These are phyloP conservation scores for Falco punctatus DNA, from an alignment of 2,113 vertebrate species.

Conservation along the genomic window DNA sequence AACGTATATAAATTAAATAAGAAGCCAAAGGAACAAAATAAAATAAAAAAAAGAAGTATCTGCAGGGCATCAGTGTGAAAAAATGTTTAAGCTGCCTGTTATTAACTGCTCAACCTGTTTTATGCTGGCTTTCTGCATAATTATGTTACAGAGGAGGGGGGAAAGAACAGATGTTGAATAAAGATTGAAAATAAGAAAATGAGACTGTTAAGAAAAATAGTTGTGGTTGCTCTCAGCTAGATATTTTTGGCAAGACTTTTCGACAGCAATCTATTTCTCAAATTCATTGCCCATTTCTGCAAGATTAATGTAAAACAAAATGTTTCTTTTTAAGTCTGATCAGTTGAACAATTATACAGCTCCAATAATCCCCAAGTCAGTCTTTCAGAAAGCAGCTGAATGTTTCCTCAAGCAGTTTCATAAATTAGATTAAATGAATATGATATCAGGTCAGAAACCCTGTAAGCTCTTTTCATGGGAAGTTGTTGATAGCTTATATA, in stretches of 20 bases:
- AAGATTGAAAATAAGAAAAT: slow-evolving; percentile 66
- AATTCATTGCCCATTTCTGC: slow-evolving; percentile 65
- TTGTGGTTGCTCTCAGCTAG: slow-evolving; percentile 29
- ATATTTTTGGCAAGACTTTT: slow-evolving; percentile 49
- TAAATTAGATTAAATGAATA: slow-evolving; percentile 65
- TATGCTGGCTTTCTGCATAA: slow-evolving; percentile 54
- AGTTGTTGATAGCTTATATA: slow-evolving; percentile 29
- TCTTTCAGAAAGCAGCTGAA: slow-evolving; percentile 61
- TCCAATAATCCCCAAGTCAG: slow-evolving; percentile 54
- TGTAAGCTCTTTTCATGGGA: slow-evolving; percentile 16
- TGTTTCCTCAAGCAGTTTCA: slow-evolving; percentile 56
- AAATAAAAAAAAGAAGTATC: slow-evolving; percentile 31
- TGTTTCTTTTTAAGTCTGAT: slow-evolving; percentile 62
- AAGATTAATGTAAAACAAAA: slow-evolving; percentile 70
- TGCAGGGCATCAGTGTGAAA: slow-evolving; percentile 50
- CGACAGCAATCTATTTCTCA: slow-evolving; percentile 59
- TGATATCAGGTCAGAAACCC: slow-evolving; percentile 53
- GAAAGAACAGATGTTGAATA: slow-evolving; percentile 67
- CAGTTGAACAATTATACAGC: slow-evolving; percentile 59
- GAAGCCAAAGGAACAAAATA: not conserved
- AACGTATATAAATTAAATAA: slow-evolving; percentile 44
- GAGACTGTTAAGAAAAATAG: not conserved
- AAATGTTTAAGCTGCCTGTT: slow-evolving; percentile 64
- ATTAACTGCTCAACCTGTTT: slow-evolving; percentile 68
- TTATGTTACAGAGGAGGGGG: slow-evolving; percentile 51